Base-by-base conservation (phyloP, 2,888 invertebrate species). In the Anodontia alba region DNA sequence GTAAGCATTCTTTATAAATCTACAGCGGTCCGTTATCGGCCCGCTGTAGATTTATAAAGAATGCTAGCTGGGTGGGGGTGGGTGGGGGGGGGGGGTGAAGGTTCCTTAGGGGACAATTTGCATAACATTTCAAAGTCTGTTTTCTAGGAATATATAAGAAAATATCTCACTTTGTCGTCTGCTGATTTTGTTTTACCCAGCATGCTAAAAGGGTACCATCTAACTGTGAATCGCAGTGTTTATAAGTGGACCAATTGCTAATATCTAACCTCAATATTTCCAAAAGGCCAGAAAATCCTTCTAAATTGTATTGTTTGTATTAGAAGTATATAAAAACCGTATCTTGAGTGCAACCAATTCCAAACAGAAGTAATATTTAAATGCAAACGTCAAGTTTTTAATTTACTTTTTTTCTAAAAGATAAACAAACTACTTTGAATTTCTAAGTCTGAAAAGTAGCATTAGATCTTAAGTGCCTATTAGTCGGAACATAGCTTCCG, bases 211-310 rank as follows among this genome's bases (percentile, higher is more conserved):
- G n/a, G n/a, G n/a, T n/a, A n/a, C n/a, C n/a, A n/a, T n/a, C n/a
- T n/a, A n/a, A n/a, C n/a, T n/a, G n/a, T n/a, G n/a, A n/a, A n/a
- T n/a, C n/a, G n/a, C n/a, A n/a, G n/a, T n/a, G 33, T 62, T 15
- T 62, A 62, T 62, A 62, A n/a, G 62, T 62, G 33, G 31, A 20
- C 33, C 62, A 33, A 33, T 62, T 62, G 62, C 62, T 62, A 62
- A 62, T 20, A 62, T 20, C 17, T 1, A 5, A 17, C 62, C 33
- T 17, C 1, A 33, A 17, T 33, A 7, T 2, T 12, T 17, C 20
- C 17, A 1, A 33, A 62, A 33, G 5, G 33, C 62, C 5, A 17
- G 12, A 33, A 33, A 62, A 62, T 33, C 33, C 62, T 20, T 33
- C 33, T 54, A 26, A 54, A 54, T 54, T 26, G 54, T 8, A 54